Conservation (phyloP, 2,888 invertebrate species). For the Cantharis rufa region DNA sequence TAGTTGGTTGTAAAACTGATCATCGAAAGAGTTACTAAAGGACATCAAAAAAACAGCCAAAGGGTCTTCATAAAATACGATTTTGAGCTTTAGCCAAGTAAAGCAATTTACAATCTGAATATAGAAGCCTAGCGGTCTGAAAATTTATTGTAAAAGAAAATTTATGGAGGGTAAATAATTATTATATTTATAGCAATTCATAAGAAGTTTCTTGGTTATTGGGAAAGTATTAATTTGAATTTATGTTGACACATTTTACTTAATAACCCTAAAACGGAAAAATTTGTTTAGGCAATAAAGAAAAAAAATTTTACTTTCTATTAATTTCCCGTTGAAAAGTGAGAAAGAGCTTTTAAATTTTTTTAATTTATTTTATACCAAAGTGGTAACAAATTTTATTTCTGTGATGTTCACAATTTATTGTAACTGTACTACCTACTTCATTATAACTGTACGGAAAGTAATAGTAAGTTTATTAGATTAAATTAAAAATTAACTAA, state of each 20-base stretch:
- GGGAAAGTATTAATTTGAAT: background rate
- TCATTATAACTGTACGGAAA: background rate
- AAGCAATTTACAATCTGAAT: conserved; percentile 5
- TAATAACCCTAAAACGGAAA: background rate
- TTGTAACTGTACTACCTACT: background rate
- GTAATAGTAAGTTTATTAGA: background rate
- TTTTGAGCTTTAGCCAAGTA: conserved; percentile 3
- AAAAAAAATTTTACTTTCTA: background rate
- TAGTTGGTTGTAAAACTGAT: background rate
- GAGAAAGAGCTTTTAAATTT: background rate
- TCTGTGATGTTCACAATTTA: background rate
- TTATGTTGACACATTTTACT: background rate
- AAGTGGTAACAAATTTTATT: background rate
- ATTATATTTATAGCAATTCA: background rate
- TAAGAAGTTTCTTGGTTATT: background rate
- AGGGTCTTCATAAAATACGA: background rate
- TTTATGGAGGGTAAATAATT: conserved; percentile 2
- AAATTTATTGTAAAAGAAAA: conserved; percentile 3
- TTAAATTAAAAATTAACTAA: background rate
- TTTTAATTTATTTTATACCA: background rate
- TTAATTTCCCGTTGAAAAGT: background rate
- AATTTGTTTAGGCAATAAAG: background rate
- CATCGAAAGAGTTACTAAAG: conserved; percentile 2
- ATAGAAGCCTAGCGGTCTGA: conserved; percentile 1
- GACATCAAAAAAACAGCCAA: background rate